Base-by-base conservation (phyloP, 2,888 invertebrate genomes). In the Epinotia nisella region DNA sequence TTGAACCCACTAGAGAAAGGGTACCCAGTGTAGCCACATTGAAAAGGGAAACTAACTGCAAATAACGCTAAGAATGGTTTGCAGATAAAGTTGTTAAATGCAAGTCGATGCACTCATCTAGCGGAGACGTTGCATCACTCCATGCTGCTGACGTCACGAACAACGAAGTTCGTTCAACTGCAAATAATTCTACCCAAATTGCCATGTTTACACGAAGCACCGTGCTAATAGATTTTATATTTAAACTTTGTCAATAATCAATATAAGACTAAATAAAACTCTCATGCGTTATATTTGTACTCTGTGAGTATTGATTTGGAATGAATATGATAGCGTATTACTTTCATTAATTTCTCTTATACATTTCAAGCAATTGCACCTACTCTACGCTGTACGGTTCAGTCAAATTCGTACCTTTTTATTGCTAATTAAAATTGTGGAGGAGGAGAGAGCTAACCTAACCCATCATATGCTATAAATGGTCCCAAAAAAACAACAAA, bases 101-200 rank as follows among this genome's bases (percentile, higher is more conserved):
- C 51, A 69, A 71, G 73, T 73, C 73, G 69, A 69, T 69, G 73
- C 64, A 68, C 73, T 64, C 60, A 55, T 60, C 69, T 24, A 59
- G 39, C 51, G 58, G 64, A 73, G 49, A 56, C 45, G 68, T 73
- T 73, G 58, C 68, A 68, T 73, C 72, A 72, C 55, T 24, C 51
- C 19, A 55, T 11, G 64, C 29, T 21, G 29, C 56, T 73, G 69
- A 73, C 73, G 73, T 69, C 68, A 73, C 56, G 24, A n/a, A n/a
- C n/a, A n/a, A n/a, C 21, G 24, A 58, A 64, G 73, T 69, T 73
- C 73, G 58, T 73, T 73, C 64, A 73, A 73, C 73, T 62, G 45
- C 61, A n/a, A n/a, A n/a, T 59, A 64, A 68, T 62, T 73, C 53
- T 64, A 64, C 39, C 68, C 45, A 64, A 73, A 68, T 61, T 55